Percentiles rank a stretch among this genome's conserved stretches.
Conservation (phyloP, 2,888 invertebrate genomes). For the Thymelicus sylvestris region DNA sequence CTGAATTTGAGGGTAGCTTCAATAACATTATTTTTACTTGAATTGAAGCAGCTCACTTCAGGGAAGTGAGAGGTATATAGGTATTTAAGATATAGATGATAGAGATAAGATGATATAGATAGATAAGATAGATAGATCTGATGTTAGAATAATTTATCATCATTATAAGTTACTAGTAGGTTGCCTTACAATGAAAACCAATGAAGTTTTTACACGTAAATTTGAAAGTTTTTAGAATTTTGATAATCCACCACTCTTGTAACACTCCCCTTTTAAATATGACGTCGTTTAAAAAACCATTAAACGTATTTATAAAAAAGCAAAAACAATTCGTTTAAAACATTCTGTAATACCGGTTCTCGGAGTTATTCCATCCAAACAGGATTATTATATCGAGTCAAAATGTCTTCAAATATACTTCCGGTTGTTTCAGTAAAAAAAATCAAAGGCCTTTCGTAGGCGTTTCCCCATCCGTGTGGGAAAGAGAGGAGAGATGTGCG, state of each 20-base stretch:
- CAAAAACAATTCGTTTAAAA: conserved; percentile 37
- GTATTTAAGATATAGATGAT: too few relatives aligned
- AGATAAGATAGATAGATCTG: too few relatives aligned
- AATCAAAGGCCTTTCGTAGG: conserved; percentile 72
- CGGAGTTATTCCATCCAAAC: conserved; percentile 33
- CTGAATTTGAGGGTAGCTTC: too few relatives aligned
- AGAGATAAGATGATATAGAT: too few relatives aligned
- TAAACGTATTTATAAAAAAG: conserved; percentile 29
- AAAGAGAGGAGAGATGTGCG: conserved; percentile 58
- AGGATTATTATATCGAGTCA: conserved; percentile 37
- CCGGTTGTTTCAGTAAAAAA: conserved; percentile 65
- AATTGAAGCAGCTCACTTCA: too few relatives aligned
- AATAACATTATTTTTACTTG: too few relatives aligned
- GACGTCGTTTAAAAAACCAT: conserved; percentile 21
- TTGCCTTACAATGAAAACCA: background rate
- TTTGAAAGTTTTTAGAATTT: conserved; percentile 7
- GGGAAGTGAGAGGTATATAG: too few relatives aligned
- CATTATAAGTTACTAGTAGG: too few relatives aligned
- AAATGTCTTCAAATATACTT: conserved; percentile 63
- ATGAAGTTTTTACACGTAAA: background rate
- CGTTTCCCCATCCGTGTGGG: conserved; percentile 69
- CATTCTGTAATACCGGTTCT: conserved; percentile 24
- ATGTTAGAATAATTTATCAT: too few relatives aligned
- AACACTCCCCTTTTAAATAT: background rate
- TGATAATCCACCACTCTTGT: background rate